Conservation (phyloP, 2,113 vertebrate genomes). For the Vombatus ursinus region DNA sequence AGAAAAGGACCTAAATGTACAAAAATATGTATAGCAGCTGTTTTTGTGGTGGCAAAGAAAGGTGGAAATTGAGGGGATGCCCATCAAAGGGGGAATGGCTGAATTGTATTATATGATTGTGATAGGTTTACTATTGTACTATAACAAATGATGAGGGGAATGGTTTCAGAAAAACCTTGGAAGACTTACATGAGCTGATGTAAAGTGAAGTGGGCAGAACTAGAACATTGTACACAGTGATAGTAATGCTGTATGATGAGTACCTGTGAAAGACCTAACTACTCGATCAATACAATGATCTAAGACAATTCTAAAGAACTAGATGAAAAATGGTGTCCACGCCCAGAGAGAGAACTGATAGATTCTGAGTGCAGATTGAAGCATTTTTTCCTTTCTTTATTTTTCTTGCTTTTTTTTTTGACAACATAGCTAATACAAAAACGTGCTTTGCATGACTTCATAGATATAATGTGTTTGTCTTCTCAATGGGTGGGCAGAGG, state of each 20-base stretch:
- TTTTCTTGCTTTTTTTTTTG: background rate
- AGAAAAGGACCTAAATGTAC: no score
- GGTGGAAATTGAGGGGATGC: no score
- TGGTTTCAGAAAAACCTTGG: background rate
- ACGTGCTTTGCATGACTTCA: no score
- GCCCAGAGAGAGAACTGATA: background rate
- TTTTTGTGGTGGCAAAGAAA: background rate
- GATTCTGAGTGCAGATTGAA: background rate
- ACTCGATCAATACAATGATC: no score
- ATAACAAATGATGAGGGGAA: background rate
- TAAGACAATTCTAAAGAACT: background rate
- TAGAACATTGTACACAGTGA: background rate
- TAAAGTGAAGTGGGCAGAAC: no score
- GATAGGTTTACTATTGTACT: background rate
- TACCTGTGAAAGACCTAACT: no score
- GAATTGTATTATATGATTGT: background rate
- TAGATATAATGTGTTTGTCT: no score
- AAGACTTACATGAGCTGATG: background rate
- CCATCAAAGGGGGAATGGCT: background rate
- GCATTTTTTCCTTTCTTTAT: background rate
- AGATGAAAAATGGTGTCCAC: background rate
- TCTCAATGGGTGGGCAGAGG: no score
- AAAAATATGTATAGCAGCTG: background rate
- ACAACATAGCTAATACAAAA: no score
- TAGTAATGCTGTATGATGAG: background rate